phyloP scores from a whole-genome alignment of 1,140 invertebrate species.

The Drosophila malerkotliana region DNA sequence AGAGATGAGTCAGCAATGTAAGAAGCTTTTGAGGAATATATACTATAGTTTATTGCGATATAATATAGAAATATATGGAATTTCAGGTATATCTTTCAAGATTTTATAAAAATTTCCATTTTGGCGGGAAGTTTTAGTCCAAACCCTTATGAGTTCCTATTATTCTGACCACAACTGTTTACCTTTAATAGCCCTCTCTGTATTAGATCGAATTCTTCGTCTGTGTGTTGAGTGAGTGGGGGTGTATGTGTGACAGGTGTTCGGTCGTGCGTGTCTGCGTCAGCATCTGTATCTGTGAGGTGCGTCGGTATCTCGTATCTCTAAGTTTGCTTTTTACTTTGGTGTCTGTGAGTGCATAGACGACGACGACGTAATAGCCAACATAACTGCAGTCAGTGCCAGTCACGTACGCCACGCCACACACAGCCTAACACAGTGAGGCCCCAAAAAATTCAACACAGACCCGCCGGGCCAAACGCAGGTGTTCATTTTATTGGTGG shows the following conservation, averaged over 20 bases:
- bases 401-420: slow-evolving; percentile 72
- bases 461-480: slow-evolving; percentile 38
- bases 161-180: slow-evolving; percentile 3
- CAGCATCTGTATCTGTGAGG: slow-evolving; percentile 9
- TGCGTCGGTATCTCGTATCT: slow-evolving; percentile 18
- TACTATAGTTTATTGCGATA: too few relatives aligned
- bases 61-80: too few relatives aligned
- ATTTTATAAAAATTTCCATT: background rate
- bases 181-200: slow-evolving; percentile 9
- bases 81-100: too few relatives aligned
- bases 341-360: slow-evolving; percentile 55
- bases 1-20: slow-evolving; percentile 67
- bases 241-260: slow-evolving; percentile 65
- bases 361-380: slow-evolving; percentile 67
- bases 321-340: slow-evolving; percentile 7
- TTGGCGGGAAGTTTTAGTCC: background rate
- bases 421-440: slow-evolving; percentile 19
- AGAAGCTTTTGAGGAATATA: background rate
- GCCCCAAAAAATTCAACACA: slow-evolving; percentile 34
- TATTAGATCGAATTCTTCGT: slow-evolving; percentile 53
- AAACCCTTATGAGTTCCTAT: background rate
- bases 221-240: slow-evolving; percentile 5
- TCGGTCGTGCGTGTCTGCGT: slow-evolving; percentile 55
- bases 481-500: slow-evolving; percentile 68
- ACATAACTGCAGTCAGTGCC: slow-evolving; percentile 68